These are phyloP conservation scores for Melospiza melodia DNA, from an alignment of 2,113 vertebrate species.

Conservation along the genomic window DNA sequence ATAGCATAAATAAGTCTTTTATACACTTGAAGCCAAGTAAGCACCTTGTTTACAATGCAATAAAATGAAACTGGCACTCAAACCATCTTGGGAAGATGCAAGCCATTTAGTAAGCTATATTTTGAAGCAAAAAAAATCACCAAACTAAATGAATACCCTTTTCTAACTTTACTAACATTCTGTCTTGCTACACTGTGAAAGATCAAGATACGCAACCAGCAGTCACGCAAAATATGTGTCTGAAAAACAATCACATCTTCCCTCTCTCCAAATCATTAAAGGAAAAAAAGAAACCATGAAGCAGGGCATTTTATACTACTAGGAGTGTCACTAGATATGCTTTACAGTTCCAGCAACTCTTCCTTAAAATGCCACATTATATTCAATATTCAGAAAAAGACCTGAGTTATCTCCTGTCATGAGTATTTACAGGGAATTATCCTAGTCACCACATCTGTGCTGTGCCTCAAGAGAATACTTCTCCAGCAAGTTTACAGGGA, in stretches of 20 bases:
- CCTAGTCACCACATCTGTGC: background rate
- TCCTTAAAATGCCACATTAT: background rate
- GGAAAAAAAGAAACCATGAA: background rate
- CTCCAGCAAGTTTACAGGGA: background rate
- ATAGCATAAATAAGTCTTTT: background rate
- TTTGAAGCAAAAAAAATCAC: background rate
- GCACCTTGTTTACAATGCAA: background rate
- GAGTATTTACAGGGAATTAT: background rate
- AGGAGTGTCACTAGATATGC: background rate
- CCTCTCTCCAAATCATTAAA: background rate
- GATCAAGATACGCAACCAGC: background rate
- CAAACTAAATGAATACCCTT: background rate
- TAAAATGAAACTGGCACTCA: background rate
- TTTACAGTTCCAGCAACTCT: background rate
- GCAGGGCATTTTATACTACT: too few relatives aligned
- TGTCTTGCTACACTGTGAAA: background rate
- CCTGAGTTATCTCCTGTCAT: background rate
- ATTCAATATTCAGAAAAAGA: background rate
- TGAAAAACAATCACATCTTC: background rate
- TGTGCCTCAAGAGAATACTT: background rate
- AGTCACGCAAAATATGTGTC: background rate
- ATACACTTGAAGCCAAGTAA: background rate
- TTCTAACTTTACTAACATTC: background rate
- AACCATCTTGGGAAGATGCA: background rate
- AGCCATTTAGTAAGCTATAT: background rate